Evolutionary conservation across 2,888 invertebrate genomes (phyloP).

Genomic region (Ariolimax columbianus): DNA sequence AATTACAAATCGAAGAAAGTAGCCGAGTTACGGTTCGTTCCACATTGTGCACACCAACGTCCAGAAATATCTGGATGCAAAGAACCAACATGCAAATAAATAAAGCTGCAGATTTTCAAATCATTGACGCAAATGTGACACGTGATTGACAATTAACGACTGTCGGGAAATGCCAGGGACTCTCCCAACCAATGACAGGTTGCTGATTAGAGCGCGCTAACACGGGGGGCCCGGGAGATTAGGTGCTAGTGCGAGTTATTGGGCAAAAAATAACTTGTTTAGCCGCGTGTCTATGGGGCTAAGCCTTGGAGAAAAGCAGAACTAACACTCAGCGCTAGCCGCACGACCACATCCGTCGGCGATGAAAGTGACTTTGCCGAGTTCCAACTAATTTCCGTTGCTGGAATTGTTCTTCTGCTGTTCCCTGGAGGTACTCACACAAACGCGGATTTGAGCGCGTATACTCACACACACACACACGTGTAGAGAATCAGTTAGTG

Average conservation of each 20-base stretch:
- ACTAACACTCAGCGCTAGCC: neutral
- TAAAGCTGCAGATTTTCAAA: neutral
- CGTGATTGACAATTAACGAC: slow-evolving; percentile 2
- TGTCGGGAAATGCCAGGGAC: neutral
- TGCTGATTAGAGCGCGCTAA: neutral
- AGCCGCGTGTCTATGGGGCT: neutral
- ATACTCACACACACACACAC: neutral
- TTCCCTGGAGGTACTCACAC: neutral
- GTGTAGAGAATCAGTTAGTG: neutral
- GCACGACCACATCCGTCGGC: neutral
- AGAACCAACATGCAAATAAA: neutral
- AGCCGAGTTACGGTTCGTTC: too few species aligned
- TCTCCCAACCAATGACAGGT: neutral
- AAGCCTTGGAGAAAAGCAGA: neutral
- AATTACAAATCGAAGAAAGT: too few species aligned
- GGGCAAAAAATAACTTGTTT: neutral
- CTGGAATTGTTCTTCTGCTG: neutral
- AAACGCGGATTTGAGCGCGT: neutral
- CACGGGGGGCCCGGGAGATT: neutral
- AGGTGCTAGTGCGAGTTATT: neutral
- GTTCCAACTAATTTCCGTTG: slow-evolving; percentile 13
- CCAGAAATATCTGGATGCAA: neutral
- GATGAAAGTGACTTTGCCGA: neutral
- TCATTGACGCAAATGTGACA: slow-evolving; percentile 11
- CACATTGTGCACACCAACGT: neutral